A percentile compares a stretch with the other conserved stretches of the same genome.
Evolutionary conservation across 2,888 invertebrate genomes (phyloP).

Genomic region (Caenorhabditis sp.): DNA sequence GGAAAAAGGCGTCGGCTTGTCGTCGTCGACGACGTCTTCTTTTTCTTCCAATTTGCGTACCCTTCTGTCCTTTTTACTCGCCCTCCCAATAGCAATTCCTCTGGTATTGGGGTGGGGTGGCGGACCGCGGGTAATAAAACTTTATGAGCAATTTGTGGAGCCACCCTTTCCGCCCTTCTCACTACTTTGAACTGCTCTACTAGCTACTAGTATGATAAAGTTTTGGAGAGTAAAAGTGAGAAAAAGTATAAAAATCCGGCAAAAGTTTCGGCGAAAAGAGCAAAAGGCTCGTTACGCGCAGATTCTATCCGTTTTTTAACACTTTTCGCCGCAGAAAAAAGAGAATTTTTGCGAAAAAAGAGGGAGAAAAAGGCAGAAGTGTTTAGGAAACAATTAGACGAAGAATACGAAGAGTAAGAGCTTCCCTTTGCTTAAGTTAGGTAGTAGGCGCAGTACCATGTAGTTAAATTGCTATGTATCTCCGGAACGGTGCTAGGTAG

Average conservation of each 20-base stretch:
- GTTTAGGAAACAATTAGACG: conserved; percentile 17
- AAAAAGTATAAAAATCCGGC: too few species aligned
- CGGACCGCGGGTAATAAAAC: conserved; percentile 60
- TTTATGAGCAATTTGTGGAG: conserved; percentile 56
- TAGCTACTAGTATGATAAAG: too few species aligned
- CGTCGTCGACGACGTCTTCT: too few species aligned
- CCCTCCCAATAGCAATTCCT: neutral
- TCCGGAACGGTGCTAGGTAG: too few species aligned
- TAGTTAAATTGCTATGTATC: too few species aligned
- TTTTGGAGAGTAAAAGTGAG: too few species aligned
- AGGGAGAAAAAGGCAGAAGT: conserved; percentile 3
- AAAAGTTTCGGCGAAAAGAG: too few species aligned
- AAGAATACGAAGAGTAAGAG: neutral
- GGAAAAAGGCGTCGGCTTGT: conserved; percentile 11
- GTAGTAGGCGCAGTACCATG: too few species aligned
- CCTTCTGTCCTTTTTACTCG: conserved; percentile 25
- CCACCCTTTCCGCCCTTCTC: too few species aligned
- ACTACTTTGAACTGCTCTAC: too few species aligned
- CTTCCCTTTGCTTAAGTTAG: neutral
- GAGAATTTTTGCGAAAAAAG: conserved; percentile 1
- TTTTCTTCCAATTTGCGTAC: conserved; percentile 42
- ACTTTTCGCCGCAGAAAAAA: conserved; percentile 24
- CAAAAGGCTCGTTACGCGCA: too few species aligned
- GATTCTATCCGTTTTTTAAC: conserved; percentile 39
- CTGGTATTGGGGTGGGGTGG: too few species aligned